Evolutionary conservation across 2,113 vertebrate species (phyloP).

Genomic region (Myotis yumanensis): DNA sequence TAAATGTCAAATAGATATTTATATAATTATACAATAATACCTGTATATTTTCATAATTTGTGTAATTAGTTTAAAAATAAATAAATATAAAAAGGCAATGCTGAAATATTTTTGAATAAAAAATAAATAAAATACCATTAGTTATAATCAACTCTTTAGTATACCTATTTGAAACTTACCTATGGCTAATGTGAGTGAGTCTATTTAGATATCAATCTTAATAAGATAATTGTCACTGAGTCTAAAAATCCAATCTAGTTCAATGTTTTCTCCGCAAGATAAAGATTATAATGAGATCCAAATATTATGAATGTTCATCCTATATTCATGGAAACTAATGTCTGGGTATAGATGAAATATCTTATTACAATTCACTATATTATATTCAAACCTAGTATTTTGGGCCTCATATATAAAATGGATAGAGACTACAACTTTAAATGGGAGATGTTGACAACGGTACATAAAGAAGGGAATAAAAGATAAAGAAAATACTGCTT

Average conservation of each 20-base stretch:
- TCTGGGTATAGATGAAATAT: not conserved
- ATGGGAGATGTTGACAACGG: not conserved
- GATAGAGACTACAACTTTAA: not conserved
- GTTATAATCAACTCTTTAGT: not conserved
- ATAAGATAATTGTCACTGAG: not conserved
- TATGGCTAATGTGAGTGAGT: not conserved
- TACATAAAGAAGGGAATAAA: not conserved
- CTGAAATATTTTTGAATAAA: constrained; percentile 6
- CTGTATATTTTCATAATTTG: not conserved
- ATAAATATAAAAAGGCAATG: not conserved
- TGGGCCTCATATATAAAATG: not conserved
- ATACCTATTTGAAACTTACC: not conserved
- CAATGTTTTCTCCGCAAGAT: not conserved
- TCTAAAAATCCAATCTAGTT: not conserved
- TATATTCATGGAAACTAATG: not conserved
- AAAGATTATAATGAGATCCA: not conserved
- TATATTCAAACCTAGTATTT: not conserved
- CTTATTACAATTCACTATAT: not conserved
- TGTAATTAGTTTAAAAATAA: not conserved
- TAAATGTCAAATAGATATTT: constrained; percentile 18
- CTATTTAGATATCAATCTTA: not conserved
- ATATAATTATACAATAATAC: not conserved
- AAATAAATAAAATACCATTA: not conserved
- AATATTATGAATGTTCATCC: not conserved
- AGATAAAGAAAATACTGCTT: not conserved